A percentile compares a stretch with the other conserved stretches of the same genome.
Conservation (phyloP, 2,113 vertebrate genomes). For the Telmatochromis bifrenatus region DNA sequence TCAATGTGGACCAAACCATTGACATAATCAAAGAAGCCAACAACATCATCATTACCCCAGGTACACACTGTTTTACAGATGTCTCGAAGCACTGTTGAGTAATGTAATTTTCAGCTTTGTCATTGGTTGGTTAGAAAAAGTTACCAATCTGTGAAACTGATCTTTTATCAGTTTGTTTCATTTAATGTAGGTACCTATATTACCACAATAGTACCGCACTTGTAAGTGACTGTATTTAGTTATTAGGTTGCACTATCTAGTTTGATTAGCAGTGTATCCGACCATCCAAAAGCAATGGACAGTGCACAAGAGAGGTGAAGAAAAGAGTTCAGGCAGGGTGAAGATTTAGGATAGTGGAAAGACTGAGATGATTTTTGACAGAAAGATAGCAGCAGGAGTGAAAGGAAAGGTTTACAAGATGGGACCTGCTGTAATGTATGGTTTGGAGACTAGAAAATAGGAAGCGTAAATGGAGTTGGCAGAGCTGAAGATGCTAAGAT, state of each 20-base stretch:
- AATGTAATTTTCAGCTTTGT: not conserved
- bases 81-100: not conserved
- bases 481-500: not conserved
- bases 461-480: not conserved
- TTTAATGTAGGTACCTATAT: not conserved
- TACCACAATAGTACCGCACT: not conserved
- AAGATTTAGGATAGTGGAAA: not conserved
- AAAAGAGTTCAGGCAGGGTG: not conserved
- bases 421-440: not conserved
- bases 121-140: not conserved
- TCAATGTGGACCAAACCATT: slow-evolving; percentile 75
- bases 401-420: not conserved
- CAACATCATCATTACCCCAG: slow-evolving; percentile 77
- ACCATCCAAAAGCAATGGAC: not conserved
- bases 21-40: slow-evolving; percentile 77
- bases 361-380: not conserved
- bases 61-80: slow-evolving; percentile 33
- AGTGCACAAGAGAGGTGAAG: not conserved
- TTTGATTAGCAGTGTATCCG: not conserved
- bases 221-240: not conserved
- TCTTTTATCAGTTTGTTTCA: not conserved
- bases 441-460: not conserved
- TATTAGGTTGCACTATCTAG: not conserved
- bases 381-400: not conserved
- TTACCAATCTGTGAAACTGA: not conserved